These are phyloP conservation scores for Eupelmus urozonus DNA, from an alignment of 2,888 invertebrate genomes.

Conservation along the genomic window DNA sequence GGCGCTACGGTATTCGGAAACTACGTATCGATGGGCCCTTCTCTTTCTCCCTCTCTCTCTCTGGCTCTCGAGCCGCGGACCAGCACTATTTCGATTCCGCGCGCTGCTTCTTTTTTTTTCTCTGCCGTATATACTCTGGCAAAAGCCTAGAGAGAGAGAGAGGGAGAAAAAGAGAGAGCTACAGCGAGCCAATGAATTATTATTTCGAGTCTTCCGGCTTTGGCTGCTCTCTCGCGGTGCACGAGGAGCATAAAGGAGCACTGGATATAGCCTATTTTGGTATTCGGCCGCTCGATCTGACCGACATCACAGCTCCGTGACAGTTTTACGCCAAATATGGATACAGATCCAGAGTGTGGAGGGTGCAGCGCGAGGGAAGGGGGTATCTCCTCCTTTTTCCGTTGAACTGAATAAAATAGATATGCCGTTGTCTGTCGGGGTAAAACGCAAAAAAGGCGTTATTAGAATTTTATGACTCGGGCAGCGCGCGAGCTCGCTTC, in stretches of 20 bases:
- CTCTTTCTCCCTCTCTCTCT: conserved; percentile 48
- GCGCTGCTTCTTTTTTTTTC: conserved; percentile 40
- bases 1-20: not conserved
- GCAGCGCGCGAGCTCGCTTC: not conserved
- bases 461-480: conserved; percentile 41
- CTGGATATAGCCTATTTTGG: conserved; percentile 1
- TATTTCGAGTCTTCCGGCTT: conserved; percentile 43
- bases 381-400: too few species aligned
- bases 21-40: conserved; percentile 44
- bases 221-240: too few species aligned
- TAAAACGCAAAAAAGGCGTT: conserved; percentile 3
- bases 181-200: conserved; percentile 39
- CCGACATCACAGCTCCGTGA: not conserved
- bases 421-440: not conserved
- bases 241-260: not conserved
- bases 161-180: too few species aligned
- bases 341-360: not conserved
- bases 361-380: not conserved
- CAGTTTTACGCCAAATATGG: not conserved
- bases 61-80: too few species aligned
- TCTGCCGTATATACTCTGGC: conserved; percentile 28
- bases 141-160: not conserved
- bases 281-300: not conserved
- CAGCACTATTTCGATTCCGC: not conserved
- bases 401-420: too few species aligned